Evolutionary conservation across 2,888 invertebrate genomes (phyloP), one percentile per base, ranked within the genome.

Genomic region (Polietes domitor): DNA sequence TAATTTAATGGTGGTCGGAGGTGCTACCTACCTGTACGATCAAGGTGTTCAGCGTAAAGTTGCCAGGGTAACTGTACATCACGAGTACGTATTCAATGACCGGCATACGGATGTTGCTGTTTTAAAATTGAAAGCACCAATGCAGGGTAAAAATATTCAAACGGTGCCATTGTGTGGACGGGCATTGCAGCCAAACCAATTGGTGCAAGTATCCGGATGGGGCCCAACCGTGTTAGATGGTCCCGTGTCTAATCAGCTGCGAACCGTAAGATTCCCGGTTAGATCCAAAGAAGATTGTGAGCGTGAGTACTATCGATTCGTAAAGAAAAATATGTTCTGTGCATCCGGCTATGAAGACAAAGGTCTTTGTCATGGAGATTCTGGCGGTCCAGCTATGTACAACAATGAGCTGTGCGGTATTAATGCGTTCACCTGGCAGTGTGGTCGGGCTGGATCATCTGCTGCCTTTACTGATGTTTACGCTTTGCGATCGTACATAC

Each of bases 151-250:
- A 0, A 88, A 87, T 32, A 88, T 90, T 24, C 75, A 77, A 5
- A 86, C 89, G 12, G 89, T 91, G 53, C 73, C 55, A 12, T 74
- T 91, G 12, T 88, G 89, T 61, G 86, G 86, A 37, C 81, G 86
- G 50, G 5, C n/a, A 2, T 4, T 53, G n/a, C 80, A 80, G 32
- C 82, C 84, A 1, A 89, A 89, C 0, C 85, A 89, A 0, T 50
- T 80, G 0, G 85, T 90, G 0, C 86, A 85, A 43, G 87, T 91
- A n/a, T 89, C 88, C 0, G 91, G 91, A 37, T 91, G 89, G 90
- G 91, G 91, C 7, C 81, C 80, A 37, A 86, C 80, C 12, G 76
- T 71, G n/a, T n/a, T n/a, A 3, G 90, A 89, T 21, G 81, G 80
- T 12, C 74, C 55, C 2, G 73, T 87, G 21, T 88, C 91, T 0